Conservation (phyloP, 2,888 invertebrate genomes). For the Hydrotaea cyrtoneurina region DNA sequence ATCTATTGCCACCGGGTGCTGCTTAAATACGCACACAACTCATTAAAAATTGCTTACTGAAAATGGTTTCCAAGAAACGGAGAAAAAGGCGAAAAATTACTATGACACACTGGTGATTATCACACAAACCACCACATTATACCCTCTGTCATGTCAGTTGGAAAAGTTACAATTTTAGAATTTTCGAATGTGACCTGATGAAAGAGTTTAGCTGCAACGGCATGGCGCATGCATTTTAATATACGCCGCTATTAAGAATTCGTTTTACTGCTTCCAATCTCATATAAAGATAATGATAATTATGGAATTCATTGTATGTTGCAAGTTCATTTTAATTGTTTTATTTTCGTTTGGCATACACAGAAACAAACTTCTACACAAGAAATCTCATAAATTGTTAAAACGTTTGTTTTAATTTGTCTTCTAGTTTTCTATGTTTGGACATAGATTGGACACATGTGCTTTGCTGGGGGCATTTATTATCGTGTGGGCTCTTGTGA, state of each 20-base stretch:
- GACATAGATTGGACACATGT: slow-evolving; percentile 11
- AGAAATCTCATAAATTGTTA: slow-evolving; percentile 19
- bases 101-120: slow-evolving; percentile 38
- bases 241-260: neutral
- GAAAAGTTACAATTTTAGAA: neutral
- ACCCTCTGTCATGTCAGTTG: neutral
- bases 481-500: neutral
- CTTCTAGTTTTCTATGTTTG: neutral
- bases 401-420: neutral
- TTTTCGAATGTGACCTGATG: neutral
- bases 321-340: neutral
- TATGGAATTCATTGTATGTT: neutral
- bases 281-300: neutral
- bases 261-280: neutral
- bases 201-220: slow-evolving; percentile 54
- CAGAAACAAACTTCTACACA: slow-evolving; percentile 12
- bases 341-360: slow-evolving; percentile 7
- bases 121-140: neutral
- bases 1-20: slow-evolving; percentile 36
- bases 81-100: slow-evolving; percentile 23
- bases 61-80: slow-evolving; percentile 13
- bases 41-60: slow-evolving; percentile 66
- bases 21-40: slow-evolving; percentile 48
- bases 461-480: slow-evolving; percentile 7
- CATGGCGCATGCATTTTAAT: neutral